Evolutionary conservation across 2,888 invertebrate genomes (phyloP).

Genomic region (Amphipoea oculea): DNA sequence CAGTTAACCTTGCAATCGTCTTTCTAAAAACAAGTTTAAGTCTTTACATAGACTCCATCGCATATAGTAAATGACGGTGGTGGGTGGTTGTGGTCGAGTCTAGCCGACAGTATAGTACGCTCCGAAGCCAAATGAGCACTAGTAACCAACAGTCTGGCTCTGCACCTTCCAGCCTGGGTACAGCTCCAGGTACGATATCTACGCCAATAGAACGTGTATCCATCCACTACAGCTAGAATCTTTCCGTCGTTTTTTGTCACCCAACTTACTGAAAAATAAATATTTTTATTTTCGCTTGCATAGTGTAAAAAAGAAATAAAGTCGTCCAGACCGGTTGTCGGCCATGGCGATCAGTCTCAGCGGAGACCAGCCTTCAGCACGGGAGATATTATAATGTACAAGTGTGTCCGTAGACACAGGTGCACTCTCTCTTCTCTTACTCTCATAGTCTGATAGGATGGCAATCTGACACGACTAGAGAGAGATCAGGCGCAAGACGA

Average conservation of each 20-base stretch:
- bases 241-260: constrained; percentile 31
- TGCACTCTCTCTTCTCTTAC: too few species aligned
- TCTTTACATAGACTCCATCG: constrained; percentile 34
- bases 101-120: constrained; percentile 19
- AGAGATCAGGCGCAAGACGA: too few species aligned
- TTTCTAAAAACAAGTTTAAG: not conserved
- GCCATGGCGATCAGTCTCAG: too few species aligned
- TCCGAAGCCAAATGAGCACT: not conserved
- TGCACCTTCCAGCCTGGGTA: constrained; percentile 35
- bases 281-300: too few species aligned
- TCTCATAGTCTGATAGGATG: too few species aligned
- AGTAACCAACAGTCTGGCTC: constrained; percentile 36
- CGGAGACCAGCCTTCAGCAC: too few species aligned
- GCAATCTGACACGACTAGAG: too few species aligned
- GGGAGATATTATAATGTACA: too few species aligned
- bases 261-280: constrained; percentile 46
- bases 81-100: constrained; percentile 45
- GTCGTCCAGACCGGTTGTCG: too few species aligned
- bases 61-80: constrained; percentile 28
- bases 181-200: constrained; percentile 50
- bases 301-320: too few species aligned
- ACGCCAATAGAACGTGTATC: constrained; percentile 44
- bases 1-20: not conserved
- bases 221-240: constrained; percentile 6
- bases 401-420: too few species aligned